A percentile compares a stretch with the other conserved stretches of the same genome.
These are phyloP conservation scores for Hylaeus volcanicus DNA, from an alignment of 1,140 invertebrate species.

Conservation along the genomic window DNA sequence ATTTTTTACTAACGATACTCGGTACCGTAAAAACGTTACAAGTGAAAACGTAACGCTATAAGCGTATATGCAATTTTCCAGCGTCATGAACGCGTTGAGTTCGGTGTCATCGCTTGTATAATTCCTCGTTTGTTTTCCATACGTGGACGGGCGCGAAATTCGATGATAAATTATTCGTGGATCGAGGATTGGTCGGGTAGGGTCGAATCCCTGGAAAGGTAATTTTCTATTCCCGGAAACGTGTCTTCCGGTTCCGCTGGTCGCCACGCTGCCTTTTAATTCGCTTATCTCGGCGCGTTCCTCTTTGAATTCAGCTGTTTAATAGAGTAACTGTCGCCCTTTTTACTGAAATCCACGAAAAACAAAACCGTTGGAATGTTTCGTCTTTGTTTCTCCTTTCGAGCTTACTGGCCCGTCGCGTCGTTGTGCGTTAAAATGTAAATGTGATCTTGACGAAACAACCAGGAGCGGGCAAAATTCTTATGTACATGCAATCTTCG, in stretches of 20 bases:
- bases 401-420: background rate
- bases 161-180: slow-evolving; percentile 23
- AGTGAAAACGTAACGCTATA: background rate
- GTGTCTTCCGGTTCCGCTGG: slow-evolving; percentile 23
- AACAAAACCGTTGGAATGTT: slow-evolving; percentile 10
- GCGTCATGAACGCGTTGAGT: background rate
- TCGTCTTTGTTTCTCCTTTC: background rate
- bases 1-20: too few relatives aligned
- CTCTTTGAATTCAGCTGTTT: slow-evolving; percentile 18
- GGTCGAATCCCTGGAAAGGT: slow-evolving; percentile 30
- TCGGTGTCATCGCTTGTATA: background rate
- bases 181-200: background rate
- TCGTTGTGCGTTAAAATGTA: background rate
- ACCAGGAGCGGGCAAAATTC: too few relatives aligned
- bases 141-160: background rate
- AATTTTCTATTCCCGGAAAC: slow-evolving; percentile 36
- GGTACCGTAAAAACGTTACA: background rate
- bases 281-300: slow-evolving; percentile 23
- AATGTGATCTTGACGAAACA: background rate
- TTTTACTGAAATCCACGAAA: background rate
- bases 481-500: too few relatives aligned
- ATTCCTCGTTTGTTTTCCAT: background rate
- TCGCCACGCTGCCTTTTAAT: slow-evolving; percentile 29
- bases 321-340: slow-evolving; percentile 13
- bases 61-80: background rate